Percentiles rank a stretch among this genome's conserved stretches.
phyloP scores from a whole-genome alignment of 2,888 invertebrate species.

The Atherix ibis region DNA sequence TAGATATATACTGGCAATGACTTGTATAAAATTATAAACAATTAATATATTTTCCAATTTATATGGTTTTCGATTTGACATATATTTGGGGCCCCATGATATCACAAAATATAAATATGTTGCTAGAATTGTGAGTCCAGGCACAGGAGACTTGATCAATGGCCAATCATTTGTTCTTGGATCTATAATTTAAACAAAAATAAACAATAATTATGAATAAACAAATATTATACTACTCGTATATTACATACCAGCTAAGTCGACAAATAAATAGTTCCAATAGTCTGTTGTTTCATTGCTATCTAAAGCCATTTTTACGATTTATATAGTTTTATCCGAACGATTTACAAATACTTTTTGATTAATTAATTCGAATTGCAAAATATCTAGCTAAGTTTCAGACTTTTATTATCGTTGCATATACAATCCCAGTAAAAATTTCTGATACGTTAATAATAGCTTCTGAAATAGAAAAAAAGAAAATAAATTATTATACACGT shows the following conservation, averaged over 20 bases:
- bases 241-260: conserved; percentile 45
- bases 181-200: conserved; percentile 32
- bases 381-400: too few species aligned
- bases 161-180: conserved; percentile 46
- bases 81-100: conserved; percentile 69
- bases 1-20: conserved; percentile 62
- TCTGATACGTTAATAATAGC: too few species aligned
- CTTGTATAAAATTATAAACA: conserved; percentile 79
- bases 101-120: conserved; percentile 56
- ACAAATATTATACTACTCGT: conserved; percentile 3
- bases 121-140: conserved; percentile 47
- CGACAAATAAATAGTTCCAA: conserved; percentile 46
- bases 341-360: too few species aligned
- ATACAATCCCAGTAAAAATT: too few species aligned
- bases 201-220: conserved; percentile 3
- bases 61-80: conserved; percentile 75
- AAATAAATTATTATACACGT: too few species aligned
- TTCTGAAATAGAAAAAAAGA: too few species aligned
- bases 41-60: conserved; percentile 63
- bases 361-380: too few species aligned
- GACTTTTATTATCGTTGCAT: too few species aligned
- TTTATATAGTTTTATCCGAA: too few species aligned
- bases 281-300: conserved; percentile 45
- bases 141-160: conserved; percentile 53
- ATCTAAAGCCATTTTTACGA: conserved; percentile 37